Evolutionary conservation across 2,797 vertebrate species (phyloP), one percentile per base, ranked within the genome.

Genomic region (Intellagama lesueurii): DNA sequence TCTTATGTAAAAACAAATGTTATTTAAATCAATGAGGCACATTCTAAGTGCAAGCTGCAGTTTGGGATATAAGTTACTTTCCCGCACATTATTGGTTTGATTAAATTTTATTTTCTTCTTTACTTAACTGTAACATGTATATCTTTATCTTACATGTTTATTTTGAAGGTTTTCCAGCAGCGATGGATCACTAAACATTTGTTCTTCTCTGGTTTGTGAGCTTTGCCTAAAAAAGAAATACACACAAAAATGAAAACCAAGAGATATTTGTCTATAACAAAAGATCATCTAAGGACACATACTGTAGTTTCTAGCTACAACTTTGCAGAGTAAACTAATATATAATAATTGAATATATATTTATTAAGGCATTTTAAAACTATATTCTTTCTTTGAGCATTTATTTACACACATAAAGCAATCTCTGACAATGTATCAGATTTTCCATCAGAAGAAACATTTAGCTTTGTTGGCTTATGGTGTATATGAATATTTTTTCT

Each of bases 81-180:
- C 30, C n/a, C 87, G 68, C 32, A 73, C 73, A 80, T 30, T 16
- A 83, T 4, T 85, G 87, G 69, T 44, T 85, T 90, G 66, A 0
- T 49, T 69, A 90, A 85, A 91, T 5, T 22, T 73, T 56, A 91
- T 5, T 22, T 73, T 56, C 84, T 16, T 86, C 69, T 82, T 85
- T 83, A 83, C 0, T 30, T 60, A 91, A 81, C 0, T 81, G 19
- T 19, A 11, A 3, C 32, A 90, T 76, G 66, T 83, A 1, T 73
- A 93, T 85, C 64, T 87, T 5, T 28, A 7, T 72, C 99, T 98
- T 98, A 99, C 99, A 94, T 99, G 99, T 98, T 98, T 98, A 95
- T 96, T 99, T 95, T 99, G 98, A 95, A 99, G 98, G 95, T 99
- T 99, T 97, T 99, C 98, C 96, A 99, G 96, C 96, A 99, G 97